Conservation (phyloP, 2,888 invertebrate species). For the Chrysotoxum bicinctum region DNA sequence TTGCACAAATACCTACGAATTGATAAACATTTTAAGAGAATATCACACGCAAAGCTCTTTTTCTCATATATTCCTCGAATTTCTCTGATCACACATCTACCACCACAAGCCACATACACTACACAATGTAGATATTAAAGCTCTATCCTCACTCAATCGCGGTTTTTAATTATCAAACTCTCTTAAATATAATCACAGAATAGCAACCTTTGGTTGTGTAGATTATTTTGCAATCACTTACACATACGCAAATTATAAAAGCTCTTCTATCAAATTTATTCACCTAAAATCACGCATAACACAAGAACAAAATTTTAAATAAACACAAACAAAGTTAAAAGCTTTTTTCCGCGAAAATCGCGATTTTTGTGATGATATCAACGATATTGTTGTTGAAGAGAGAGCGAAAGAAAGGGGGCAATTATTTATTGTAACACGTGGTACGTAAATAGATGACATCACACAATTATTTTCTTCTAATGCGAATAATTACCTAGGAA, state of each 20-base stretch:
- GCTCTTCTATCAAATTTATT: constrained; percentile 15
- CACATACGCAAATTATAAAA: constrained; percentile 9
- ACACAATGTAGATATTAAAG: not conserved
- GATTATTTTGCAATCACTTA: constrained; percentile 9
- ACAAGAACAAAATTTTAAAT: not conserved
- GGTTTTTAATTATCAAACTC: not conserved
- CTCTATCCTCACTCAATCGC: not conserved
- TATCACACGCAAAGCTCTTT: constrained; percentile 2
- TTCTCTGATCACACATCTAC: not conserved
- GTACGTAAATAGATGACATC: constrained; percentile 57
- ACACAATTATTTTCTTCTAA: constrained; percentile 19
- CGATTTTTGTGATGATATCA: constrained; percentile 61
- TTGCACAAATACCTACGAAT: constrained; percentile 22
- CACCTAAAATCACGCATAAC: not conserved
- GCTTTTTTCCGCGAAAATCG: constrained; percentile 61
- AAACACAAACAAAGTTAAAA: constrained; percentile 27
- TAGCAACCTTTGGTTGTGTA: not conserved
- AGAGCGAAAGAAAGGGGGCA: constrained; percentile 41
- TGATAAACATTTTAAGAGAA: constrained; percentile 12
- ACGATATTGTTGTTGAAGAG: constrained; percentile 38
- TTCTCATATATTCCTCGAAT: not conserved
- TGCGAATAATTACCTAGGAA: not conserved
- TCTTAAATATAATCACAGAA: constrained; percentile 9
- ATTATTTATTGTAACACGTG: constrained; percentile 59
- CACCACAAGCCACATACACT: not conserved